Conservation (phyloP, 2,113 vertebrate species). For the Caloenas nicobarica region DNA sequence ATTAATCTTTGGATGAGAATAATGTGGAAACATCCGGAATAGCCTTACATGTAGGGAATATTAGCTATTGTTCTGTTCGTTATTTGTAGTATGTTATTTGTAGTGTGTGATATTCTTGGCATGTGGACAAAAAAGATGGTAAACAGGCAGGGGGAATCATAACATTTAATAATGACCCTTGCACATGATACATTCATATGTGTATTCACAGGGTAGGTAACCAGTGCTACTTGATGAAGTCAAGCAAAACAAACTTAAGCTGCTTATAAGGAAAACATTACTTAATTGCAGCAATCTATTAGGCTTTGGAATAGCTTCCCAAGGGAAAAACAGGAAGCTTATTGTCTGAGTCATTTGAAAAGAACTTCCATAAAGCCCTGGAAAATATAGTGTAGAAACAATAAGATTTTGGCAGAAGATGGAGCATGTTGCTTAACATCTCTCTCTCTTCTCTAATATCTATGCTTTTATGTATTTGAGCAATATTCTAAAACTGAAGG, state of each 20-base stretch:
- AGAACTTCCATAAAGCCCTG: background rate
- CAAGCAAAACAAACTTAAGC: background rate
- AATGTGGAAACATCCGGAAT: background rate
- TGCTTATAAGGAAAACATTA: background rate
- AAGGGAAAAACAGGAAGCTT: conserved; percentile 1
- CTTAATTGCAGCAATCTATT: background rate
- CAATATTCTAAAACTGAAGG: background rate
- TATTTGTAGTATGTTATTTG: background rate
- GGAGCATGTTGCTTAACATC: background rate
- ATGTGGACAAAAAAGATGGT: background rate
- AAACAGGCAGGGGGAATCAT: background rate
- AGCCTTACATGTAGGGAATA: background rate
- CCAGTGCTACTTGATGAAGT: background rate
- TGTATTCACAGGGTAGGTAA: background rate
- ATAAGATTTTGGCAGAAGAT: background rate
- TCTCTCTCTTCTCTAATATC: background rate
- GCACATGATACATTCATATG: background rate
- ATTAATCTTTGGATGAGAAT: background rate
- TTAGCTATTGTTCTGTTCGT: background rate
- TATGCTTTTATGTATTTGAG: background rate
- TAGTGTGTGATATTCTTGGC: background rate
- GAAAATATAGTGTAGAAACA: conserved; percentile 16
- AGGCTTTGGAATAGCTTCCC: background rate
- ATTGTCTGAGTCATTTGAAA: conserved; percentile 14
- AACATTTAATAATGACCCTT: background rate